Evolutionary conservation across 30 jellyfish, hydroid and myxozoan species (phyloP).

Genomic region (Hydra vulgaris): DNA sequence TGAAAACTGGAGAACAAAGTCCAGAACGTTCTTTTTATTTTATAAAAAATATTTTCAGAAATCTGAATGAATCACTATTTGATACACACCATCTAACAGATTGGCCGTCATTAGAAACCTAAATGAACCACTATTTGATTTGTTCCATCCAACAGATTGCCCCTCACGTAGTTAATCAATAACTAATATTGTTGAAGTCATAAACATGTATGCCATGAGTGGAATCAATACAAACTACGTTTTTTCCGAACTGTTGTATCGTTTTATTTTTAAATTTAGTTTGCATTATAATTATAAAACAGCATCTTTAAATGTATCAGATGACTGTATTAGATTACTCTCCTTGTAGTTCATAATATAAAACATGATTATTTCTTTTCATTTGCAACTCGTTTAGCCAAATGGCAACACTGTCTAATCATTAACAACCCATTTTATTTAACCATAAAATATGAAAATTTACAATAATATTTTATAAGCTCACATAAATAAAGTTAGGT

Average conservation of each 20-base stretch:
- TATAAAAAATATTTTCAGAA: constrained; percentile 14
- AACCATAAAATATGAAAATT: no score
- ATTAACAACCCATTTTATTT: no score
- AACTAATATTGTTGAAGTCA: constrained; percentile 39
- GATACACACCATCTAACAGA: no score
- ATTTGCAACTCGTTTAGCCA: constrained; percentile 39
- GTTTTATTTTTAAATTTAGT: constrained; percentile 21
- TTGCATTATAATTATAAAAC: no score
- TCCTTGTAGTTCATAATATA: constrained; percentile 23
- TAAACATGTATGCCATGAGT: constrained; percentile 41
- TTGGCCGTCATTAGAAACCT: constrained; percentile 7
- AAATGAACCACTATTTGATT: constrained; percentile 21
- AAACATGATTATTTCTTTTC: constrained; percentile 8
- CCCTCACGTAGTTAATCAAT: constrained; percentile 48
- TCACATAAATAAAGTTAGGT: no score
- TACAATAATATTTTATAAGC: no score
- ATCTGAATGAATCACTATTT: constrained; percentile 17
- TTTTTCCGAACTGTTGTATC: constrained; percentile 15
- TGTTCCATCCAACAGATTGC: constrained; percentile 33
- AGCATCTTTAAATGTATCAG: constrained; percentile 8
- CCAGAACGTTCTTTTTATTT: constrained; percentile 15
- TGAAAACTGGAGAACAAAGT: constrained; percentile 18
- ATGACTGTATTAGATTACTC: background rate
- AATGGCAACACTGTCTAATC: constrained; percentile 10
- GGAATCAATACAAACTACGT: constrained; percentile 29